Conservation (phyloP, 1,140 invertebrate genomes). For the Mizuhopecten yessoensis region DNA sequence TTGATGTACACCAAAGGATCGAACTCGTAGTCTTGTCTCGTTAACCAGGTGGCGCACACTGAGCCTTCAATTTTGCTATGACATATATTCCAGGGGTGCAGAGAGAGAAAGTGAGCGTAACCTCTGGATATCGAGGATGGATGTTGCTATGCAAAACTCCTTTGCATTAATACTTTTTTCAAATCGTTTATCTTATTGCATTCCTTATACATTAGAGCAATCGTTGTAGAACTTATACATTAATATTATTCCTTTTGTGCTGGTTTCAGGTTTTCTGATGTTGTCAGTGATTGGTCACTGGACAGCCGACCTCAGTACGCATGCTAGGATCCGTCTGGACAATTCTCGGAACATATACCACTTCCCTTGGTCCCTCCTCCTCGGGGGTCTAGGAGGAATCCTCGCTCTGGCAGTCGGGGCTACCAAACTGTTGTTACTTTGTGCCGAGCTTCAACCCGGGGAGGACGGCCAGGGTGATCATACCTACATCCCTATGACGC, state of each 20-base stretch:
- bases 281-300: neutral
- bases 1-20: no score
- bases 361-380: neutral
- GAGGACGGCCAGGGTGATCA: neutral
- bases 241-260: neutral
- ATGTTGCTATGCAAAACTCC: no score
- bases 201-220: no score
- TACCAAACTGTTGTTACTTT: slow-evolving; percentile 7
- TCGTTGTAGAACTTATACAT: no score
- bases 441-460: neutral
- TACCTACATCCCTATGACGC: neutral
- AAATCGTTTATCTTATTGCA: no score
- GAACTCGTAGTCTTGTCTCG: no score
- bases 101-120: no score
- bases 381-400: neutral
- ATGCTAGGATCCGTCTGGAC: neutral
- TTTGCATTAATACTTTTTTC: no score
- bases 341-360: neutral
- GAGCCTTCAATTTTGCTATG: no score
- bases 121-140: no score
- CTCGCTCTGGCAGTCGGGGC: neutral
- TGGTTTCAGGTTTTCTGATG: neutral
- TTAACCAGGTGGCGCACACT: no score
- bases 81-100: no score
- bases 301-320: neutral